Conservation (phyloP, 2,797 vertebrate genomes). For the Discoglossus pictus region DNA sequence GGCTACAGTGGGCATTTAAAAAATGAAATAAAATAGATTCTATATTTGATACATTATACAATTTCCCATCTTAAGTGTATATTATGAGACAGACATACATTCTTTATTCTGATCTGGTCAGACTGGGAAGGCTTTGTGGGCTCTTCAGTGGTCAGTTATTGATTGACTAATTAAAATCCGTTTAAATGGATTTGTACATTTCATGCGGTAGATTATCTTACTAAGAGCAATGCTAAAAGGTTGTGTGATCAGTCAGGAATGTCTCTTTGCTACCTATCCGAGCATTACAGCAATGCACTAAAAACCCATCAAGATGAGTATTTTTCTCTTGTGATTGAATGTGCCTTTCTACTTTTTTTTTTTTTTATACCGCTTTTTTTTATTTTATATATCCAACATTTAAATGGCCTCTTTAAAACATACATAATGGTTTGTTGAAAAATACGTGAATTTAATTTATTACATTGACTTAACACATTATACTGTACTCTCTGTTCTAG, state of each 20-base stretch:
- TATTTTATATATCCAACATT: constrained; percentile 48
- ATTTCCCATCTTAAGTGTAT: no score
- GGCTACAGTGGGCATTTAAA: no score
- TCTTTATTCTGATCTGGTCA: constrained; percentile 53
- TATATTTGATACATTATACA: no score
- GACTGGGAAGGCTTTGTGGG: constrained; percentile 62
- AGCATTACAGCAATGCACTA: constrained; percentile 47
- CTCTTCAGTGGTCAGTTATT: constrained; percentile 66
- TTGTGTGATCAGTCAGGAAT: constrained; percentile 65
- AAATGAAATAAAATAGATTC: no score
- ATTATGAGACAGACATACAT: no score
- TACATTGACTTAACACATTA: no score
- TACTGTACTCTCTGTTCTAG: no score
- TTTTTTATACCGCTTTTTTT: constrained; percentile 25
- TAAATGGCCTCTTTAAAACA: constrained; percentile 20
- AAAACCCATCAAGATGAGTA: no score
- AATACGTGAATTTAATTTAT: no score
- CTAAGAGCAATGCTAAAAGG: constrained; percentile 64
- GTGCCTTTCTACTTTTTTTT: no score
- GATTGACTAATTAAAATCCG: constrained; percentile 80
- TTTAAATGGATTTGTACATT: constrained; percentile 76
- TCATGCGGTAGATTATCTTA: constrained; percentile 74
- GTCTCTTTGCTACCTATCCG: constrained; percentile 56
- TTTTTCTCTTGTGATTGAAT: constrained; percentile 16
- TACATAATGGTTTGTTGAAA: no score